Base-by-base conservation (phyloP, 2,797 vertebrate species). In the Bradypodion ventrale region DNA sequence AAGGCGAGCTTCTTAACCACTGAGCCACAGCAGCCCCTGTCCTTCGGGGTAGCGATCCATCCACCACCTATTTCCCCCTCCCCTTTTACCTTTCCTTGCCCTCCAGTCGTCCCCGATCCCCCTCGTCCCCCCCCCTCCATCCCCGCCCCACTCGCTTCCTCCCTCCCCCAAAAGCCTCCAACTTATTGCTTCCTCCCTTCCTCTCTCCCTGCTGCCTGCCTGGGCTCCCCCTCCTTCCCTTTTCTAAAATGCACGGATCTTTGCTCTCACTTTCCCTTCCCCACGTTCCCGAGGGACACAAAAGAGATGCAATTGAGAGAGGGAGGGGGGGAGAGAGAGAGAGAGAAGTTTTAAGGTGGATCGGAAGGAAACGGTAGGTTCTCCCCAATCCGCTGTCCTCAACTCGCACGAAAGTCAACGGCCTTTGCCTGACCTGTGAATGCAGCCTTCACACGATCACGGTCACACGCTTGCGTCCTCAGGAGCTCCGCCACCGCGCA, bases 321-420 rank as follows among this genome's bases (percentile, higher is more conserved):
- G 60, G 42, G 66, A n/a, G 75, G 35, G 49, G 29, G 46, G 21
- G 23, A 40, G 75, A 29, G 70, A 7, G 46, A 21, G 42, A 72
- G 78, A 62, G 81, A 49, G 81, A 42, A 77, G 68, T 80, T 76
- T 91, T 89, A 91, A 92, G 92, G 92, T 91, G 90, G 91, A 85
- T 80, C 83, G 7, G 65, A 59, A 29, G 63, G 23, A 37, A 1
- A 37, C 15, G 52, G 52, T 52, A 56, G 52, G 52, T 56, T 56
- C 16, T 56, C 52, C 52, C 12, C 16, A 78, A 35, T 21, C 29
- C 7, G 40, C 49, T 9, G 40, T 42, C 59, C 52, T 46, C 25
- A 13, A 29, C 63, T 42, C 3, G 44, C 4, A 5, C n/a, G n/a
- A 40, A 72, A n/a, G n/a, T n/a, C n/a, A n/a, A n/a, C n/a, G n/a